Evolutionary conservation across 2,113 vertebrate species (phyloP).

Genomic region (cat (Felis catus)): F.catus_Fca126_mat1.0 CM031423.1:43793501-43794000

Average conservation of each 20-base stretch:
- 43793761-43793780: no score
- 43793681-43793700: not conserved
- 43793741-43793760: no score
- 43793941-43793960: not conserved
- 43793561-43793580: not conserved
- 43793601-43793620: not conserved
- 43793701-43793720: no score
- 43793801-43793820: no score
- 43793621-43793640: constrained; percentile 9
- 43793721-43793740: no score
- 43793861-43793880: no score
- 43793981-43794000: not conserved
- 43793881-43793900: no score
- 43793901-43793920: not conserved
- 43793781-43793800: no score
- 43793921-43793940: not conserved
- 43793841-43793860: no score
- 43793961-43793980: not conserved
- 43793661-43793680: not conserved
- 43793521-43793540: not conserved
- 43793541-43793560: not conserved
- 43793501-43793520: not conserved
- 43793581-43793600: not conserved
- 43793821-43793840: no score
- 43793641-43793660: not conserved